Conservation (phyloP, 2,113 vertebrate genomes). For the Bostrychus sinensis region DNA sequence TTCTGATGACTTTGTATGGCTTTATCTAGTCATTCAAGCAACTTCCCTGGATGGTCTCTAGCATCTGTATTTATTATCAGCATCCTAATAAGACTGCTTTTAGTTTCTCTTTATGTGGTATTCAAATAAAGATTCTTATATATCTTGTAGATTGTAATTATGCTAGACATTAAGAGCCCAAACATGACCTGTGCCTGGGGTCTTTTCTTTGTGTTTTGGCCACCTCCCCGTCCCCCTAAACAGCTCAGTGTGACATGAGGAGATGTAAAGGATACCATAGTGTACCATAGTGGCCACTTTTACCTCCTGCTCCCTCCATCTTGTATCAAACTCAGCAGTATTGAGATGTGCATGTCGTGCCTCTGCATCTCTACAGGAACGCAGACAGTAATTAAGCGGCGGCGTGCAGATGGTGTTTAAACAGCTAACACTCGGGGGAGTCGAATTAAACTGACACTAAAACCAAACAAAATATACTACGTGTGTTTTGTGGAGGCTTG, state of each 20-base stretch:
- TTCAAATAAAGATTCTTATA: not conserved
- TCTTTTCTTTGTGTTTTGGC: slow-evolving; percentile 30
- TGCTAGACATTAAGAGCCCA: no score
- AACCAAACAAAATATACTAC: slow-evolving; percentile 34
- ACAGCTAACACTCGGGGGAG: slow-evolving; percentile 32
- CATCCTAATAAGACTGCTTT: not conserved
- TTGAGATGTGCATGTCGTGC: slow-evolving; percentile 25
- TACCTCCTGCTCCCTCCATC: slow-evolving; percentile 29
- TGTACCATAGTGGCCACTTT: slow-evolving; percentile 32
- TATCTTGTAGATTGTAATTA: slow-evolving; percentile 12
- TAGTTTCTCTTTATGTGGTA: not conserved
- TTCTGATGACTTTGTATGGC: not conserved
- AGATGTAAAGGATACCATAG: slow-evolving; percentile 44
- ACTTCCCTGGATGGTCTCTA: not conserved
- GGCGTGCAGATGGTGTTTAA: slow-evolving; percentile 48
- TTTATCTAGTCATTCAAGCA: not conserved
- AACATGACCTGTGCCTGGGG: not conserved
- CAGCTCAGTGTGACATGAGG: slow-evolving; percentile 27
- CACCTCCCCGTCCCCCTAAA: slow-evolving; percentile 33
- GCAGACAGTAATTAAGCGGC: slow-evolving; percentile 54
- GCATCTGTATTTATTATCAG: slow-evolving; percentile 3
- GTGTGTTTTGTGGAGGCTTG: slow-evolving; percentile 10
- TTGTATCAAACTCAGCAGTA: slow-evolving; percentile 43
- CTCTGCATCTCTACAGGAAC: slow-evolving; percentile 49
- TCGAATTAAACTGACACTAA: slow-evolving; percentile 42